phyloP scores from a whole-genome alignment of 2,113 vertebrate species.

The Mobula birostris region DNA sequence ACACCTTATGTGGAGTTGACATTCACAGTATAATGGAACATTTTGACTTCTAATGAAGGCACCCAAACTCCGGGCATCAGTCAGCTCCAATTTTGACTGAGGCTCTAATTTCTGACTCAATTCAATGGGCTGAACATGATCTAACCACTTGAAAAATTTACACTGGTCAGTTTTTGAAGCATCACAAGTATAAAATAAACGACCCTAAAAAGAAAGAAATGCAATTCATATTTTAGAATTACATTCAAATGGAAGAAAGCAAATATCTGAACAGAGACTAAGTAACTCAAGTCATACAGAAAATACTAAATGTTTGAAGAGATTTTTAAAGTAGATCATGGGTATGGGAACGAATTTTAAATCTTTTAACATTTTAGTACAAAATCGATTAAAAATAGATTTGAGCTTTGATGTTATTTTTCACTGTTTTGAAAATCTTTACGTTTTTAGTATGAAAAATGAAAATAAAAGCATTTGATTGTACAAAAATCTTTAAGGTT shows the following conservation, averaged over 20 bases:
- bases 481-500: not conserved
- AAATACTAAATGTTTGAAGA: not conserved
- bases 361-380: not conserved
- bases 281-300: not conserved
- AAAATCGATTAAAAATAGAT: not conserved
- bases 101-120: constrained; percentile 38
- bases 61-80: constrained; percentile 56
- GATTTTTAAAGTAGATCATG: not conserved
- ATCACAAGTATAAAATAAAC: constrained; percentile 63
- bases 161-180: constrained; percentile 57
- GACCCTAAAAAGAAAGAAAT: constrained; percentile 49
- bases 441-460: not conserved
- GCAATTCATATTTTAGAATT: not conserved
- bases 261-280: not conserved
- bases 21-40: constrained; percentile 59
- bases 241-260: not conserved
- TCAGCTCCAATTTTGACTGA: constrained; percentile 43
- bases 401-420: not conserved
- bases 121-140: constrained; percentile 46
- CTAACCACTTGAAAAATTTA: constrained; percentile 66
- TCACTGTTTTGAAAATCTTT: not conserved
- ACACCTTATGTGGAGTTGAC: constrained; percentile 65
- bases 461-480: not conserved
- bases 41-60: constrained; percentile 57
- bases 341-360: not conserved